Percentiles rank a stretch among this genome's conserved stretches.
Conservation (phyloP, 2,797 vertebrate genomes). For the Mareca strepera region DNA sequence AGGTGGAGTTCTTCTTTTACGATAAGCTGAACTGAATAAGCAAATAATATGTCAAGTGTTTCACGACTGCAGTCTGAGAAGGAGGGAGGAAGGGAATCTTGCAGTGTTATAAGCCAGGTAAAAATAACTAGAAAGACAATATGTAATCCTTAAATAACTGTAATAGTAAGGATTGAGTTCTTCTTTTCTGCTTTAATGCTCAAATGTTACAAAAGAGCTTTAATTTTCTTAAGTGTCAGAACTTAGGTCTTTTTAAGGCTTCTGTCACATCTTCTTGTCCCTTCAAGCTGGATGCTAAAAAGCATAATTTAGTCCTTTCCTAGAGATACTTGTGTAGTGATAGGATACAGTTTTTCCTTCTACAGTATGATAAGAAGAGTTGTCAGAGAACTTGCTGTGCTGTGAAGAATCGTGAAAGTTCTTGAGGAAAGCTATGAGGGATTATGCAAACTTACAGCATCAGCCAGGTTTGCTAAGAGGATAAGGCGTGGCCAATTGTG, state of each 20-base stretch:
- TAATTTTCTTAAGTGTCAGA: neutral
- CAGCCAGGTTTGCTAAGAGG: neutral
- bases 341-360: neutral
- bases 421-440: neutral
- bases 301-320: neutral
- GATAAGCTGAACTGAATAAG: neutral
- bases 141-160: neutral
- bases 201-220: neutral
- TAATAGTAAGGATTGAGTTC: neutral
- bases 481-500: fast-evolving
- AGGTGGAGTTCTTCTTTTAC: neutral
- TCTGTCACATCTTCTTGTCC: neutral
- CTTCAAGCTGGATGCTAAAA: neutral
- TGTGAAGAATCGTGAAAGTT: neutral
- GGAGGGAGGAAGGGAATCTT: neutral
- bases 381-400: neutral
- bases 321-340: neutral
- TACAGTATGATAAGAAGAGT: neutral
- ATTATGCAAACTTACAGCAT: neutral
- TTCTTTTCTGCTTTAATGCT: neutral
- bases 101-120: neutral
- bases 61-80: neutral
- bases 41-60: neutral
- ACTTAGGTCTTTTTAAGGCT: neutral
- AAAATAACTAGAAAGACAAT: neutral